Conservation (phyloP, 2,888 invertebrate species). For the Oegoconia quadripuncta region DNA sequence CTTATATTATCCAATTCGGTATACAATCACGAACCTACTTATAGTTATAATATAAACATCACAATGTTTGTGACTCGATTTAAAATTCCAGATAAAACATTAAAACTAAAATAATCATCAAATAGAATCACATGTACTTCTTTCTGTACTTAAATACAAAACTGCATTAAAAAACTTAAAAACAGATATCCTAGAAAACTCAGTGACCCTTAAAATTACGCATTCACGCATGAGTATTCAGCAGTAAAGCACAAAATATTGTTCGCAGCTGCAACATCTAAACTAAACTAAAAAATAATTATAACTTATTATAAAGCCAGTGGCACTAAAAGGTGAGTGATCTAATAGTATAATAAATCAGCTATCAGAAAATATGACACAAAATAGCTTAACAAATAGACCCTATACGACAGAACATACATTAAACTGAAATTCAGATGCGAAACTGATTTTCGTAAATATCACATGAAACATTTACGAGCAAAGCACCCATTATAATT, state of each 20-base stretch:
- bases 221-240: slow-evolving; percentile 78
- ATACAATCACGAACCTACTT: neutral
- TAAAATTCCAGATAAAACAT: slow-evolving; percentile 34
- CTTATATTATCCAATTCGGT: neutral
- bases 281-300: slow-evolving; percentile 44
- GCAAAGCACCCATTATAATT: slow-evolving; percentile 64
- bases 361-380: slow-evolving; percentile 71
- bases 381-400: slow-evolving; percentile 57
- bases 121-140: slow-evolving; percentile 75
- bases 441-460: slow-evolving; percentile 51
- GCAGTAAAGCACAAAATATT: slow-evolving; percentile 75
- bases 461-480: slow-evolving; percentile 67
- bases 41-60: neutral
- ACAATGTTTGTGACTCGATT: slow-evolving; percentile 44
- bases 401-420: slow-evolving; percentile 41
- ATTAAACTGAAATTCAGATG: slow-evolving; percentile 43
- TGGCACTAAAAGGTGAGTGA: slow-evolving; percentile 69
- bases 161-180: slow-evolving; percentile 58
- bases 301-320: slow-evolving; percentile 66
- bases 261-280: slow-evolving; percentile 76
- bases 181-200: slow-evolving; percentile 49
- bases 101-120: slow-evolving; percentile 60
- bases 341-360: slow-evolving; percentile 46
- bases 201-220: slow-evolving; percentile 62
- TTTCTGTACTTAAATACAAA: slow-evolving; percentile 71